Evolutionary conservation across 2,797 vertebrate genomes (phyloP), one percentile per base, ranked within the genome.

Genomic region (Crenuchus spilurus): DNA sequence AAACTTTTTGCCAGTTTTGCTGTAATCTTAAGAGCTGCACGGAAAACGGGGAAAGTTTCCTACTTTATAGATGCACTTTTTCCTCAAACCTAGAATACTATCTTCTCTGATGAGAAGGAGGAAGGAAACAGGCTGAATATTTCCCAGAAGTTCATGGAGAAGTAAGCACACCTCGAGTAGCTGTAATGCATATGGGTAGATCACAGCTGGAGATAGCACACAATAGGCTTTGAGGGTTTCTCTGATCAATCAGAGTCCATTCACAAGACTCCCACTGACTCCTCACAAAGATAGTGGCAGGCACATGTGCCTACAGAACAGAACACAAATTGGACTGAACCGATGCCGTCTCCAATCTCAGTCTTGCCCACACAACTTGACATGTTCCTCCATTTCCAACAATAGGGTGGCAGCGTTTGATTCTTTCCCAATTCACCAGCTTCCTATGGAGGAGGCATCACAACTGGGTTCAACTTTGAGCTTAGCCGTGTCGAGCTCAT

Each of bases 401-500:
- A 67, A 69, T 41, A 72, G 72, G 67, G 63, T 57, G 20, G 67
- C 72, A 75, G 61, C 73, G 70, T 75, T 71, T 55, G 44, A 74
- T 65, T 75, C 57, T 58, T 39, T 70, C 73, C 37, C 61, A 80
- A 61, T 66, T 70, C 77, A 54, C 62, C 57, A 58, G 74, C 35
- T 52, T 51, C 14, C 63, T 55, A 66, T 70, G 75, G 37, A 75
- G 54, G 58, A 77, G 72, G 76, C 77, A 65, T 67, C 68, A 72
- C 18, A 57, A 54, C 28, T 9, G 11, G 49, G 70, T 69, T 79
- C 58, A 69, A 30, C 51, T 18, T 42, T 48, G 22, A 41, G 62
- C 64, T 60, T 70, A 67, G 46, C 65, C 30, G 63, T 85, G 85
- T 70, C 72, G 77, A 65, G 31, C 83, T 91, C 88, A 89, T 92